Evolutionary conservation across 2,797 vertebrate species (phyloP).

Genomic region (Etheostoma perlongum): DNA sequence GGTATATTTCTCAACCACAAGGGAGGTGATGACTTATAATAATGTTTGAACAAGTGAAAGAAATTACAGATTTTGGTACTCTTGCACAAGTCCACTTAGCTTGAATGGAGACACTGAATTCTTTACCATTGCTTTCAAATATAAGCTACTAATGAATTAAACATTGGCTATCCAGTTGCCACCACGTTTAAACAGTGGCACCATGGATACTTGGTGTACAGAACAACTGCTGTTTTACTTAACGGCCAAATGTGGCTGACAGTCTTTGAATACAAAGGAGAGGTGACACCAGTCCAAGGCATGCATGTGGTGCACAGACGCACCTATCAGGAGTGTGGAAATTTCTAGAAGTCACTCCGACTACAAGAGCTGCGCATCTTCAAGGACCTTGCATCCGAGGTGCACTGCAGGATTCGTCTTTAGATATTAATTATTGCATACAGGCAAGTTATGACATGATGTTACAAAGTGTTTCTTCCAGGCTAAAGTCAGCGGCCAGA

Average conservation of each 20-base stretch:
- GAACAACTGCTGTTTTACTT: slow-evolving; percentile 33
- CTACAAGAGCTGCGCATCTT: slow-evolving; percentile 36
- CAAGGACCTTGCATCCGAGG: background rate
- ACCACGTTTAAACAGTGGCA: background rate
- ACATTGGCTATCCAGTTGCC: background rate
- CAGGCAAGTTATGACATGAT: too few species aligned
- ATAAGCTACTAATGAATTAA: background rate
- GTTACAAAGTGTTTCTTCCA: background rate
- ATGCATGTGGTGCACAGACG: background rate
- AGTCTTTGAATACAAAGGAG: slow-evolving; percentile 18
- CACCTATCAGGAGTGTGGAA: slow-evolving; percentile 40
- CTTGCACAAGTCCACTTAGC: background rate
- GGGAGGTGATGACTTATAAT: background rate
- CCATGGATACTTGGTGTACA: background rate
- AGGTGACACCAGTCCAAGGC: slow-evolving; percentile 8
- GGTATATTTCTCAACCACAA: background rate
- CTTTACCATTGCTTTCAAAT: background rate
- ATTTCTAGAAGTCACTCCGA: slow-evolving; percentile 64
- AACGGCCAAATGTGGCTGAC: slow-evolving; percentile 28
- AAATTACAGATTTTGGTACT: background rate
- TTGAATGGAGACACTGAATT: background rate
- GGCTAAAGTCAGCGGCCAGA: slow-evolving; percentile 1
- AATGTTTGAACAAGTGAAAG: background rate
- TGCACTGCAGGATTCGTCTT: background rate
- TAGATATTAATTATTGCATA: too few species aligned